A percentile compares a stretch with the other conserved stretches of the same genome.
phyloP scores from a whole-genome alignment of 2,113 vertebrate genomes.

The Bubalus kerabau region DNA sequence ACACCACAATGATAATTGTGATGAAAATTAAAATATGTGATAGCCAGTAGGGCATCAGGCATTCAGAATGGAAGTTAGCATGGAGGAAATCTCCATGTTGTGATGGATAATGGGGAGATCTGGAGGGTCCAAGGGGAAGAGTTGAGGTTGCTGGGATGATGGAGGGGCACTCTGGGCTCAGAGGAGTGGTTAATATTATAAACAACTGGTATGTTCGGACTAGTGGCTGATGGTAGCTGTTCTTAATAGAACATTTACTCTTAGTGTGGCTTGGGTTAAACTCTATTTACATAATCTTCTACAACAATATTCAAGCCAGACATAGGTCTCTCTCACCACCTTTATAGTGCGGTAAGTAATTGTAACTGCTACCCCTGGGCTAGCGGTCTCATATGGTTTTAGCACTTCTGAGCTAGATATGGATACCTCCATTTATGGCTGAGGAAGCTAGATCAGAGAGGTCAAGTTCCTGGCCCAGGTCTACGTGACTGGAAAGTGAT shows the following conservation, averaged over 20 bases:
- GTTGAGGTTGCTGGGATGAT: neutral
- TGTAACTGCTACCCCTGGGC: too few species aligned
- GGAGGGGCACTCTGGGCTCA: neutral
- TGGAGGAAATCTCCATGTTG: neutral
- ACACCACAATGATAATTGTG: neutral
- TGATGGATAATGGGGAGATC: neutral
- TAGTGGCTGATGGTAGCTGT: neutral
- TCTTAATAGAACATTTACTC: neutral
- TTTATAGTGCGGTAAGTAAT: neutral
- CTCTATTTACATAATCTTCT: neutral
- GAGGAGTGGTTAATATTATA: too few species aligned
- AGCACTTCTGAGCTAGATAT: fast-evolving
- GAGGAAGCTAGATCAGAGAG: neutral
- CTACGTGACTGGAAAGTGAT: neutral
- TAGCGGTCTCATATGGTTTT: too few species aligned
- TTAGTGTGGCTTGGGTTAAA: neutral
- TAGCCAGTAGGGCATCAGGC: too few species aligned
- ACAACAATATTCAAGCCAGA: neutral
- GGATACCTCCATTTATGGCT: neutral
- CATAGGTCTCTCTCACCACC: too few species aligned
- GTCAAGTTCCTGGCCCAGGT: neutral
- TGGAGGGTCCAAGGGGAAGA: too few species aligned
- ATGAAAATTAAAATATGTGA: neutral
- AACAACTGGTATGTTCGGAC: neutral
- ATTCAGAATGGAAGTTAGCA: neutral